Percentiles rank a stretch among this genome's conserved stretches.
phyloP scores from a whole-genome alignment of 2,113 vertebrate species.

The Panurus biarmicus region DNA sequence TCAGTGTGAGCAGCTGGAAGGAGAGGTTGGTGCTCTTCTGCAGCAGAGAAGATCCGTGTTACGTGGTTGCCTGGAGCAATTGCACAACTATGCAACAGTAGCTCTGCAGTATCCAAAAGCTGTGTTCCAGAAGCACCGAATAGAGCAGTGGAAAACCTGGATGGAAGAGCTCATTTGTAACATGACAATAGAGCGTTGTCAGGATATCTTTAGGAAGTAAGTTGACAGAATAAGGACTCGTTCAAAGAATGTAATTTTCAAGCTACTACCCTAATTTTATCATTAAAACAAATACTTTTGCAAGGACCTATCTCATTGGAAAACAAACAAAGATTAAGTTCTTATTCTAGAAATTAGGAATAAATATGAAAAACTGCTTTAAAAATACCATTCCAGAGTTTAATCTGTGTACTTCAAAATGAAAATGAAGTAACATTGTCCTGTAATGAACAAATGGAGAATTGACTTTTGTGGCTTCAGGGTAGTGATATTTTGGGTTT shows the following conservation, averaged over 20 bases:
- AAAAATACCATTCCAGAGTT: background rate
- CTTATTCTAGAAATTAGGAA: background rate
- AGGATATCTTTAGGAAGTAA: constrained; percentile 88
- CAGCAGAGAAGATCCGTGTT: constrained; percentile 90
- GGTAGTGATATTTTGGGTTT: background rate
- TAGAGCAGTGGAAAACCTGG: constrained; percentile 95
- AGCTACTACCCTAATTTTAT: background rate
- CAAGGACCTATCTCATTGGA: background rate
- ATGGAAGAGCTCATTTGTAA: constrained; percentile 90
- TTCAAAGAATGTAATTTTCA: background rate
- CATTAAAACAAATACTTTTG: background rate
- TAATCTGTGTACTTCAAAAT: background rate
- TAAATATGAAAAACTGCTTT: background rate
- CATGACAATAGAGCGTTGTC: constrained; percentile 88
- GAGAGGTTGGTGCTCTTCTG: constrained; percentile 84
- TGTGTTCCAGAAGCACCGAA: constrained; percentile 86
- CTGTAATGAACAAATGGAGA: background rate
- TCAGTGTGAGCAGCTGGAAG: constrained; percentile 92
- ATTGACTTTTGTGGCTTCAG: background rate
- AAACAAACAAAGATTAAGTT: background rate
- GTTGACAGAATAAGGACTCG: background rate
- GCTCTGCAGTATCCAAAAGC: constrained; percentile 92
- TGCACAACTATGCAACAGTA: constrained; percentile 96
- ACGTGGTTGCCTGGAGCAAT: constrained; percentile 87
- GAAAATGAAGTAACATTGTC: background rate